Evolutionary conservation across 2,888 invertebrate species (phyloP), one percentile per base, ranked within the genome.

Genomic region (Dermolepida albohirtum): DNA sequence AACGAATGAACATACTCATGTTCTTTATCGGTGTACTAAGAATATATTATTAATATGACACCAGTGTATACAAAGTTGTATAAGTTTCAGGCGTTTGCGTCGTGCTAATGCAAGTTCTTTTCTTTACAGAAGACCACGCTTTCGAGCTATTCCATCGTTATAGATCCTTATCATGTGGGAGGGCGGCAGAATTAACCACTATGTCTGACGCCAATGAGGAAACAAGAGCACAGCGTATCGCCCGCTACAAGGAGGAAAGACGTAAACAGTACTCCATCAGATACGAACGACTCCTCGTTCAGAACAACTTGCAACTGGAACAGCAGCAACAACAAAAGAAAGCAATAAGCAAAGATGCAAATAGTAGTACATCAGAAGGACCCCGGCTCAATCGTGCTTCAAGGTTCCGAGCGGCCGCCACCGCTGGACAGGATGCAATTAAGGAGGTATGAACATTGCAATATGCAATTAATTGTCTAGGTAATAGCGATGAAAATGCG

Each of bases 301-400:
- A 62, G 59, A 62, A 49, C 17, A 64, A 39, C 47, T 40, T 64
- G 14, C 47, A 50, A 22, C n/a, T 16, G 54, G 63, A 66, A 44
- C 47, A 50, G 55, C 43, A 29, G 29, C 44, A 73, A 72, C 78
- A 75, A 79, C 79, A 73, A 17, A 74, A 70, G 63, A 72, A 72
- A 54, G 66, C 66, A 11, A 62, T 67, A 51, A 65, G 47, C 11
- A 72, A 71, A 44, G 71, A 71, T 16, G 41, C 70, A 17, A 63
- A 71, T 39, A 70, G 72, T 52, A 79, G 80, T 72, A 74, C 78
- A 50, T 78, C 80, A 34, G 81, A 80, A 51, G 78, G 78, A 68
- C 90, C 92, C 76, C 87, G 92, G 82, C 89, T 90, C 74, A 92
- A 92, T 66, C 87, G 90, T 79, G 87, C 92, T 39, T 92, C 92